Evolutionary conservation across 2,888 invertebrate species (phyloP).

Genomic region (Buathra laborator): DNA sequence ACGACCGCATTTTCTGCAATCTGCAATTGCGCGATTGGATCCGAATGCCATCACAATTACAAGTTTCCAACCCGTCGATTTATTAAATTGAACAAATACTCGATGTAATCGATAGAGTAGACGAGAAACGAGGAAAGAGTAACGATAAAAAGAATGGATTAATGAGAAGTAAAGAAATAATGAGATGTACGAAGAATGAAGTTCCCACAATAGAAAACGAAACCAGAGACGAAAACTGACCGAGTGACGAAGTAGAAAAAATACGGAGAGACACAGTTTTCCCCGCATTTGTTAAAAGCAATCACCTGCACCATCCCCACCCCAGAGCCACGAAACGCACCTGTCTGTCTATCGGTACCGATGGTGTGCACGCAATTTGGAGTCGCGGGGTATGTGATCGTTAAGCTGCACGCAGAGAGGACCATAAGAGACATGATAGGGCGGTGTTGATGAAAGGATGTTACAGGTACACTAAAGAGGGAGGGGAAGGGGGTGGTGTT

Average conservation of each 20-base stretch:
- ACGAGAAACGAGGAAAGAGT: slow-evolving; percentile 14
- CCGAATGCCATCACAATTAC: slow-evolving; percentile 28
- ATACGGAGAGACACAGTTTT: too few relatives aligned
- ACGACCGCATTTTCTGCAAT: too few relatives aligned
- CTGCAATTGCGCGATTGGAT: too few relatives aligned
- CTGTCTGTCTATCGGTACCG: background rate
- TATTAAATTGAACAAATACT: slow-evolving; percentile 34
- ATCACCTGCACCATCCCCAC: background rate
- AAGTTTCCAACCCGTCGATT: slow-evolving; percentile 11
- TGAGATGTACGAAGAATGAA: too few relatives aligned
- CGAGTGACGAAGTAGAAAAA: too few relatives aligned
- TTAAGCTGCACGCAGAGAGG: slow-evolving; percentile 52
- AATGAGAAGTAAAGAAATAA: too few relatives aligned
- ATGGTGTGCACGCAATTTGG: slow-evolving; percentile 51
- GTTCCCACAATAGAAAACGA: too few relatives aligned
- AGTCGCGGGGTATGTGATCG: slow-evolving; percentile 16
- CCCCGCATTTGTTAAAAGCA: too few relatives aligned
- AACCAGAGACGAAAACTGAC: too few relatives aligned
- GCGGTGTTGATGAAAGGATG: slow-evolving; percentile 39
- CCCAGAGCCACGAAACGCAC: background rate
- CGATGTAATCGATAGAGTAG: background rate
- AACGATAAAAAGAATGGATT: background rate
- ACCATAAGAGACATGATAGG: slow-evolving; percentile 35
- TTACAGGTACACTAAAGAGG: slow-evolving; percentile 51
- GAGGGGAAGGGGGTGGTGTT: slow-evolving; percentile 32